Percentiles rank a stretch among this genome's conserved stretches.
Conservation (phyloP, 2,113 vertebrate species). For the Pseudorasbora parva region DNA sequence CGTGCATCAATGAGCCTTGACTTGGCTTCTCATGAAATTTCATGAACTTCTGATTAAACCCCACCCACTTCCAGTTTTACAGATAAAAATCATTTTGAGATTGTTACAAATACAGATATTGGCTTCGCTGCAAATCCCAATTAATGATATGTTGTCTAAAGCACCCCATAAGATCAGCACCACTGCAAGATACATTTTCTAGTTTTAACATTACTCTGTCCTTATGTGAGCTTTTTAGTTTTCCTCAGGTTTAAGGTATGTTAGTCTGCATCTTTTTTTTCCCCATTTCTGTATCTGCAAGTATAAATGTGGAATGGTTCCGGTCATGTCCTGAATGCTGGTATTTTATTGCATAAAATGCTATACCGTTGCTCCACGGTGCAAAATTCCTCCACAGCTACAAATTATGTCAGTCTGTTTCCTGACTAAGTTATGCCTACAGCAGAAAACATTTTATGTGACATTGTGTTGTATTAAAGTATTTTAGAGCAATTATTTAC, state of each 20-base stretch:
- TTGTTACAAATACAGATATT: too few relatives aligned
- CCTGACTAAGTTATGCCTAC: not conserved
- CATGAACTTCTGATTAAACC: too few relatives aligned
- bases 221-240: not conserved
- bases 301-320: not conserved
- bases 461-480: not conserved
- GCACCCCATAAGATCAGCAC: too few relatives aligned
- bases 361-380: not conserved
- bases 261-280: not conserved
- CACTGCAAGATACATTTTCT: too few relatives aligned
- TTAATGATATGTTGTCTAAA: too few relatives aligned
- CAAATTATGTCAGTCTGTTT: not conserved
- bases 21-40: too few relatives aligned
- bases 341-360: not conserved
- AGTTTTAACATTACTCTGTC: not conserved
- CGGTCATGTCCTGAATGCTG: not conserved
- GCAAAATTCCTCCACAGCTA: not conserved
- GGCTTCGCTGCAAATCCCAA: too few relatives aligned
- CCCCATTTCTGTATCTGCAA: not conserved
- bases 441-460: not conserved
- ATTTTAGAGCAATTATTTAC: conserved; percentile 28
- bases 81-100: too few relatives aligned
- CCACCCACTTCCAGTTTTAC: too few relatives aligned
- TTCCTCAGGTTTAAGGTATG: not conserved
- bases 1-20: too few relatives aligned